These are phyloP conservation scores for Agrenia bidenticulata DNA, from an alignment of 2,888 invertebrate species.

Conservation along the genomic window DNA sequence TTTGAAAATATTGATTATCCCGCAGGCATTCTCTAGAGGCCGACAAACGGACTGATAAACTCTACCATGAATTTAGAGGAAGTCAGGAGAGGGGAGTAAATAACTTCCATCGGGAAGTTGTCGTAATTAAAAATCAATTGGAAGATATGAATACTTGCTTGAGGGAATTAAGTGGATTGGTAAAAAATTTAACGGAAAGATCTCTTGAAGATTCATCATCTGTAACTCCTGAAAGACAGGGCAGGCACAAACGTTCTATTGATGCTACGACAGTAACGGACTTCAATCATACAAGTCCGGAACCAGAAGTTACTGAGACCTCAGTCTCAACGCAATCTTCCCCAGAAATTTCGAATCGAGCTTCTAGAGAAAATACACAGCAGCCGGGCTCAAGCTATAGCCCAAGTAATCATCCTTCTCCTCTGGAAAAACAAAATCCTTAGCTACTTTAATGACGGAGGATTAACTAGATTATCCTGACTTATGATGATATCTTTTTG, in stretches of 20 bases:
- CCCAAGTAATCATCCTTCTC: too few relatives aligned
- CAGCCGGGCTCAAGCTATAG: too few relatives aligned
- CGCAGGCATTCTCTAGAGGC: conserved; percentile 44
- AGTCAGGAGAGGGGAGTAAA: conserved; percentile 40
- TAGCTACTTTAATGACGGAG: too few relatives aligned
- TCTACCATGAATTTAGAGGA: conserved; percentile 46
- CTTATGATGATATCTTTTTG: too few relatives aligned
- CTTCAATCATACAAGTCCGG: conserved; percentile 48
- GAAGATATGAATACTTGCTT: conserved; percentile 50
- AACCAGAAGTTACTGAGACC: conserved; percentile 39
- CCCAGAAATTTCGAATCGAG: conserved; percentile 37
- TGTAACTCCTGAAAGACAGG: conserved; percentile 24
- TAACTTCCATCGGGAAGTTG: conserved; percentile 45
- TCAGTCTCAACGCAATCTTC: conserved; percentile 44
- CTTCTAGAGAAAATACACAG: conserved; percentile 2
- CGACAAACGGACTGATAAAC: conserved; percentile 45
- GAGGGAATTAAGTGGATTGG: conserved; percentile 41
- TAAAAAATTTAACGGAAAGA: conserved; percentile 48
- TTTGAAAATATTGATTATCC: background rate
- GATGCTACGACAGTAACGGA: conserved; percentile 49
- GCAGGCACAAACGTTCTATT: conserved; percentile 30
- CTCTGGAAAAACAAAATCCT: too few relatives aligned
- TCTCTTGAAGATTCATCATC: conserved; percentile 39
- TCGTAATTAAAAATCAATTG: conserved; percentile 46
- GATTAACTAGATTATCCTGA: too few relatives aligned